Percentiles rank a stretch among this genome's conserved stretches.
Conservation (phyloP, 2,888 invertebrate genomes). For the Girardia tigrina region DNA sequence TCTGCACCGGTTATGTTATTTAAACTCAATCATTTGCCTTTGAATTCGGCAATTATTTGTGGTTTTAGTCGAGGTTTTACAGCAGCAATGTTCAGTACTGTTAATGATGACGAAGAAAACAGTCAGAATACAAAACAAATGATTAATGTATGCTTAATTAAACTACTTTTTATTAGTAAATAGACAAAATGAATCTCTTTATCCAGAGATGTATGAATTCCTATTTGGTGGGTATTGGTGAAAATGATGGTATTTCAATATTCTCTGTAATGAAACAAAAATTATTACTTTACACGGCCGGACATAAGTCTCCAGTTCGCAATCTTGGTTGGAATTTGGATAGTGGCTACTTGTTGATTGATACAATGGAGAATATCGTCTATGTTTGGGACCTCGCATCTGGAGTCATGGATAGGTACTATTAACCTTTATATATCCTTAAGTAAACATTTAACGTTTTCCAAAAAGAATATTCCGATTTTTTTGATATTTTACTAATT, state of each 20-base stretch:
- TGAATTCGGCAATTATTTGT: not conserved
- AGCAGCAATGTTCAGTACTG: not conserved
- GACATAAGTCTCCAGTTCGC: not conserved
- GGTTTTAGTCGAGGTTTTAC: not conserved
- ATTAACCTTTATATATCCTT: not conserved
- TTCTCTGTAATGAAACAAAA: not conserved
- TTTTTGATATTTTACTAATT: too few relatives aligned
- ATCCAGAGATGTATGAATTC: not conserved
- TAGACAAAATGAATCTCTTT: not conserved
- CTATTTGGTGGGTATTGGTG: not conserved
- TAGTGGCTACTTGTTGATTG: not conserved
- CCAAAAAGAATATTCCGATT: too few relatives aligned
- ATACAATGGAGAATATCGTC: not conserved
- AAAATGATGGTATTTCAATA: constrained; percentile 1
- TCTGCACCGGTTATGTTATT: not conserved
- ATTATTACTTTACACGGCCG: not conserved
- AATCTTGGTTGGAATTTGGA: constrained; percentile 3
- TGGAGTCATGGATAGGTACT: constrained; percentile 8
- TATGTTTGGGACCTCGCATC: not conserved
- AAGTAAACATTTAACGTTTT: too few relatives aligned
- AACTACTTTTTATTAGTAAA: not conserved
- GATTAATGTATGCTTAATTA: not conserved
- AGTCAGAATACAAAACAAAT: not conserved
- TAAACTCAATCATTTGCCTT: constrained; percentile 11
- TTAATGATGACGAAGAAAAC: constrained; percentile 5